A percentile compares a stretch with the other conserved stretches of the same genome.
Conservation (phyloP, 2,797 vertebrate species). For the Falco rusticolus region DNA sequence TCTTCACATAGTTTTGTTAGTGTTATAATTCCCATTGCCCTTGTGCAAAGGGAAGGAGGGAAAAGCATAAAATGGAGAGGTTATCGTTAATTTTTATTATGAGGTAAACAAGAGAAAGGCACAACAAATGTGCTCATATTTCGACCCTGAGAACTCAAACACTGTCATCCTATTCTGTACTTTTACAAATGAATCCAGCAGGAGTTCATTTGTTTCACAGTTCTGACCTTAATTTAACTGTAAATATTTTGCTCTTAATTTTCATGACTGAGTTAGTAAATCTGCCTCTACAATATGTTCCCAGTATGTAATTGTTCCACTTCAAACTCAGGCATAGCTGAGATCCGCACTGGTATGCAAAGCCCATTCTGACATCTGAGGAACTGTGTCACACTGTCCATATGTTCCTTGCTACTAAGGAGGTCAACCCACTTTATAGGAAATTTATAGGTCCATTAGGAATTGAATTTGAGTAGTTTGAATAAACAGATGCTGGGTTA, state of each 20-base stretch:
- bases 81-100: background rate
- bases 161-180: background rate
- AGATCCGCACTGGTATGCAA: background rate
- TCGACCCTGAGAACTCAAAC: slow-evolving; percentile 5
- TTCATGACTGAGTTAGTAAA: background rate
- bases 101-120: slow-evolving; percentile 25
- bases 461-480: background rate
- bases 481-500: background rate
- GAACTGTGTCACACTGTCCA: background rate
- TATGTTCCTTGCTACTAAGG: background rate
- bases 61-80: background rate
- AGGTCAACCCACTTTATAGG: background rate
- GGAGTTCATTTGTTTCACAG: background rate
- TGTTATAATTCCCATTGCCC: background rate
- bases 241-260: slow-evolving; percentile 21
- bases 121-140: background rate
- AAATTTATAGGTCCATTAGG: background rate
- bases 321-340: background rate
- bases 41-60: background rate
- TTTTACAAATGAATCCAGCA: background rate
- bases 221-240: background rate
- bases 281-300: background rate
- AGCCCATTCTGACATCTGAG: background rate
- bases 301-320: background rate
- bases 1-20: background rate